phyloP scores from a whole-genome alignment of 2,888 invertebrate genomes.

The Cheilosia pagana region DNA sequence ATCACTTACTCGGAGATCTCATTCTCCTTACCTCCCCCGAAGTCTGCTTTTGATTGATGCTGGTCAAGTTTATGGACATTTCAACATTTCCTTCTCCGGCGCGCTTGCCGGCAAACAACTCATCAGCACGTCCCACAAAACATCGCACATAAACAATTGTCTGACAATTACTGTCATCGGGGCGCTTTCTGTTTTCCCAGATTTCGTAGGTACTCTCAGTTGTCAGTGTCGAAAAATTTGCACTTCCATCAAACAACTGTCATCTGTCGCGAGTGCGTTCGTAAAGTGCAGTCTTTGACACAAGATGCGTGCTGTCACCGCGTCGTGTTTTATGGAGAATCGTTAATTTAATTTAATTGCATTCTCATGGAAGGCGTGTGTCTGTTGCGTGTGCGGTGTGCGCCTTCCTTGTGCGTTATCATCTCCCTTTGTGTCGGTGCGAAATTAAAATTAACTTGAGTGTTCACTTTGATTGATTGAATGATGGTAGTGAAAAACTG shows the following conservation, averaged over 20 bases:
- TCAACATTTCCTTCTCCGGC: conserved; percentile 60
- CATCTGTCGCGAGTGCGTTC: conserved; percentile 47
- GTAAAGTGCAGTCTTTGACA: conserved; percentile 30
- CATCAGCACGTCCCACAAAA: conserved; percentile 28
- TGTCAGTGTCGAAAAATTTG: conserved; percentile 17
- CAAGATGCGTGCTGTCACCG: conserved; percentile 10
- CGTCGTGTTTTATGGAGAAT: conserved; percentile 47
- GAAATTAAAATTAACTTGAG: conserved; percentile 58
- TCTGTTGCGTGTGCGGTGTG: not conserved
- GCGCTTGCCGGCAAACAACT: conserved; percentile 42
- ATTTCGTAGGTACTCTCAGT: not conserved
- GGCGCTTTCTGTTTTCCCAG: not conserved
- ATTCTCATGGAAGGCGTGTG: conserved; percentile 18
- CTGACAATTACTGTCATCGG: conserved; percentile 50
- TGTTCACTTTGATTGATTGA: conserved; percentile 68
- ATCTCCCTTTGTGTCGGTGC: conserved; percentile 7
- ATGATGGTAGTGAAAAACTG: conserved; percentile 42
- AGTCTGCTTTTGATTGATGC: conserved; percentile 78
- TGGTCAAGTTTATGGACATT: conserved; percentile 81
- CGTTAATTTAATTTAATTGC: conserved; percentile 49
- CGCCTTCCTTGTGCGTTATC: not conserved
- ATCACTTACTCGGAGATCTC: conserved; percentile 13
- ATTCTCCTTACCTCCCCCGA: not conserved
- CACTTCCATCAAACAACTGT: conserved; percentile 8
- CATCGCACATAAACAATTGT: conserved; percentile 35